phyloP scores from a whole-genome alignment of 2,113 vertebrate species.

The Zingel zingel region DNA sequence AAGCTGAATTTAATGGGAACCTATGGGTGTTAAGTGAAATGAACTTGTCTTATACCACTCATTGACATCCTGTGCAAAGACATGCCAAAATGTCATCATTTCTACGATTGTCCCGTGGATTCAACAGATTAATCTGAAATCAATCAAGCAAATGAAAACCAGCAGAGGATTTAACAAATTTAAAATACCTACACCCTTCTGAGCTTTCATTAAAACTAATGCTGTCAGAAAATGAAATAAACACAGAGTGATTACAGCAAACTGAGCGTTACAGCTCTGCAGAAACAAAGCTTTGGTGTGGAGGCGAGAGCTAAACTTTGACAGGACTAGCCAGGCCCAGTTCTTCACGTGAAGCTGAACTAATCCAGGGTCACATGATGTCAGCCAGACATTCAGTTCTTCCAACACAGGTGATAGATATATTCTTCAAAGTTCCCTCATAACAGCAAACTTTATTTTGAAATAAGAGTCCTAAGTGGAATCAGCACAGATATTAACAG shows the following conservation, averaged over 20 bases:
- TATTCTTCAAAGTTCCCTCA: too few species aligned
- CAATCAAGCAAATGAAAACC: constrained; percentile 6
- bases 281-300: neutral
- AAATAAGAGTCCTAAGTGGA: too few species aligned
- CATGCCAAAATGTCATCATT: neutral
- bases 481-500: too few species aligned
- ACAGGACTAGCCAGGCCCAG: neutral
- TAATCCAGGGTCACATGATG: neutral
- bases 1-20: constrained; percentile 14
- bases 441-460: too few species aligned
- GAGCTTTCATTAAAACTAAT: neutral
- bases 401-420: neutral
- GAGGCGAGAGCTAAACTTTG: neutral
- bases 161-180: neutral
- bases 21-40: neutral
- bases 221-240: neutral
- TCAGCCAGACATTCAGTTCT: neutral
- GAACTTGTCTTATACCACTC: neutral
- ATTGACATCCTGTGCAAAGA: neutral
- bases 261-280: neutral
- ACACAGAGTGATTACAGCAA: neutral
- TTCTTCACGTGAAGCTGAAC: neutral
- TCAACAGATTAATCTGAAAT: neutral
- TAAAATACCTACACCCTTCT: neutral
- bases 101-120: constrained; percentile 22